phyloP scores from a whole-genome alignment of 2,113 vertebrate genomes.

The Hystrix cristata region DNA sequence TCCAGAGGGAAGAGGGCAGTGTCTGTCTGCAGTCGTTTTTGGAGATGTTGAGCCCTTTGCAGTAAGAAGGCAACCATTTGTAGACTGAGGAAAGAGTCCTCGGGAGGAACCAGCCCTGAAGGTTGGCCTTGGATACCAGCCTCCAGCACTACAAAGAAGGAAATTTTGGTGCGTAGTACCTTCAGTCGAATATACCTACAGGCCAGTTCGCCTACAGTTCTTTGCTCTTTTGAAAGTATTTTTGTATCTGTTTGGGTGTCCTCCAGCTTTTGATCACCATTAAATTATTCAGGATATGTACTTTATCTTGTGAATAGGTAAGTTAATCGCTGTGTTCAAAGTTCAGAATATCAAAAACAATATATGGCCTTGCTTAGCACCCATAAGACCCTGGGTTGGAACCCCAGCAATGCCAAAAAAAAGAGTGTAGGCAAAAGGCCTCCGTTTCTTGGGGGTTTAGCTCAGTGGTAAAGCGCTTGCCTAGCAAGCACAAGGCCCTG shows the following conservation, averaged over 20 bases:
- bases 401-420: not conserved
- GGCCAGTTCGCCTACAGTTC: not conserved
- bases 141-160: not conserved
- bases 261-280: not conserved
- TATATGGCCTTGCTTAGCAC: not conserved
- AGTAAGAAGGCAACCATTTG: not conserved
- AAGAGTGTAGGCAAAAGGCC: not conserved
- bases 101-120: not conserved
- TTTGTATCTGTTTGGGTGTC: not conserved
- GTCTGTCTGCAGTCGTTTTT: not conserved
- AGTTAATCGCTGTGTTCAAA: not conserved
- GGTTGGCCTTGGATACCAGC: not conserved
- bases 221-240: not conserved
- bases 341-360: not conserved
- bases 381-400: not conserved
- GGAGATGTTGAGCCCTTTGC: not conserved
- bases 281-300: not conserved
- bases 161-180: not conserved
- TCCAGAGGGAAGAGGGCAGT: too few species aligned
- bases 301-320: not conserved
- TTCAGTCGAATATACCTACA: rapidly evolving
- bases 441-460: not conserved
- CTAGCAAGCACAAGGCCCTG: too few species aligned
- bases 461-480: too few species aligned
- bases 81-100: not conserved